Evolutionary conservation across 2,888 invertebrate species (phyloP).

Genomic region (Azorinus chamasolen): DNA sequence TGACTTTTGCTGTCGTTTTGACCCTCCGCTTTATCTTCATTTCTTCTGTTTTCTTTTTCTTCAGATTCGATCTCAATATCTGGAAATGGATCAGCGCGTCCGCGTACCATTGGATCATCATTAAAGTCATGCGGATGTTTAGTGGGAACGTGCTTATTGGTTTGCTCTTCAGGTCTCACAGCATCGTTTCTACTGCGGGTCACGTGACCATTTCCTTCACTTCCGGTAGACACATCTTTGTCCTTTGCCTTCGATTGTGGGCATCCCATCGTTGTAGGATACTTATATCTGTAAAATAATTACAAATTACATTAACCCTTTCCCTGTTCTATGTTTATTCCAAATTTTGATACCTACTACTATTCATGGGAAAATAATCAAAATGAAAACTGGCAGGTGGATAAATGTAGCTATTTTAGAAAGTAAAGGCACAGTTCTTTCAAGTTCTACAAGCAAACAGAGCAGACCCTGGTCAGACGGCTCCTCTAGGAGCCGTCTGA

Average conservation of each 20-base stretch:
- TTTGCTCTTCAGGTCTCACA: slow-evolving; percentile 8
- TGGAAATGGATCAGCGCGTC: slow-evolving; percentile 11
- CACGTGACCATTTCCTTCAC: background rate
- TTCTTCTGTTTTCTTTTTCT: background rate
- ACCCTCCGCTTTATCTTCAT: slow-evolving; percentile 3
- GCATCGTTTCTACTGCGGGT: slow-evolving; percentile 15
- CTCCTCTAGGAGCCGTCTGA: no score
- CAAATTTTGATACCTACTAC: no score
- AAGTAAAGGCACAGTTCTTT: no score
- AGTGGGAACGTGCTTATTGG: slow-evolving; percentile 6
- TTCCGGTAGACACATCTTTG: slow-evolving; percentile 32
- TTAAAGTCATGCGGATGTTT: slow-evolving; percentile 23
- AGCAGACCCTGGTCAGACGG: no score
- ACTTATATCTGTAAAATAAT: no score
- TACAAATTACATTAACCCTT: no score
- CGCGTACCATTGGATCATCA: slow-evolving; percentile 29
- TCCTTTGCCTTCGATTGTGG: slow-evolving; percentile 53
- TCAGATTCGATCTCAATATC: slow-evolving; percentile 2
- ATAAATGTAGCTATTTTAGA: no score
- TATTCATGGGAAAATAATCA: no score
- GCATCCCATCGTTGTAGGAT: slow-evolving; percentile 50
- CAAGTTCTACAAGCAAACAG: no score
- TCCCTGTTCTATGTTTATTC: no score
- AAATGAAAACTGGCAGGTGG: no score
- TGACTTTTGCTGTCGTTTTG: background rate